Percentiles rank a stretch among this genome's conserved stretches.
These are phyloP conservation scores for Petrocephalus microphthalmus DNA, from an alignment of 2,113 vertebrate species.

Conservation along the genomic window DNA sequence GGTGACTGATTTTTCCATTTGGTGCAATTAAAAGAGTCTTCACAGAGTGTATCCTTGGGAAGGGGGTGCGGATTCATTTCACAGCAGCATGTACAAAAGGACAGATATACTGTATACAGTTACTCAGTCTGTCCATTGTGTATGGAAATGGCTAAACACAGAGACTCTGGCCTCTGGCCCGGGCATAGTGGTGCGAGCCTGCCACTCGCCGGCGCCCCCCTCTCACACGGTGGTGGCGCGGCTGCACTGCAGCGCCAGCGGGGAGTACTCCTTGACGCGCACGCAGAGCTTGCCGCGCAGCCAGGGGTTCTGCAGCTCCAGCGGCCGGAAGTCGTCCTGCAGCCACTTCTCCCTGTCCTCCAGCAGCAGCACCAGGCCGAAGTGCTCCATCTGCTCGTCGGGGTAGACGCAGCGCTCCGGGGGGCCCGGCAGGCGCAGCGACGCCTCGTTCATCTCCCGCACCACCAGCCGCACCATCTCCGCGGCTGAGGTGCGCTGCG, in stretches of 20 bases:
- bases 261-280: constrained; percentile 77
- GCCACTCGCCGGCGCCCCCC: not conserved
- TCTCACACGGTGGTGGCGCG: constrained; percentile 77
- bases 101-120: constrained; percentile 6
- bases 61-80: constrained; percentile 32
- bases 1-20: constrained; percentile 41
- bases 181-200: not conserved
- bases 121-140: not conserved
- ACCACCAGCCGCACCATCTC: constrained; percentile 82
- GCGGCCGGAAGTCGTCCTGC: constrained; percentile 70
- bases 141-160: not conserved
- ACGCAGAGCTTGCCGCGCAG: constrained; percentile 72
- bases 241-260: constrained; percentile 68
- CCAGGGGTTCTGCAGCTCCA: constrained; percentile 72
- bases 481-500: constrained; percentile 60
- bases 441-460: constrained; percentile 73
- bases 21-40: constrained; percentile 29
- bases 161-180: not conserved
- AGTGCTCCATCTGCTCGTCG: constrained; percentile 76
- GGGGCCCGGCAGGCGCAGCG: constrained; percentile 48
- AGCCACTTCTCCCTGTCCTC: constrained; percentile 74
- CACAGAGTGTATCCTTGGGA: constrained; percentile 9
- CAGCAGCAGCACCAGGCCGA: constrained; percentile 70
- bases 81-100: constrained; percentile 34
- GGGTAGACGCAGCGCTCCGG: constrained; percentile 53